phyloP scores from a whole-genome alignment of 2,797 vertebrate species.

The Vireo griseus region DNA sequence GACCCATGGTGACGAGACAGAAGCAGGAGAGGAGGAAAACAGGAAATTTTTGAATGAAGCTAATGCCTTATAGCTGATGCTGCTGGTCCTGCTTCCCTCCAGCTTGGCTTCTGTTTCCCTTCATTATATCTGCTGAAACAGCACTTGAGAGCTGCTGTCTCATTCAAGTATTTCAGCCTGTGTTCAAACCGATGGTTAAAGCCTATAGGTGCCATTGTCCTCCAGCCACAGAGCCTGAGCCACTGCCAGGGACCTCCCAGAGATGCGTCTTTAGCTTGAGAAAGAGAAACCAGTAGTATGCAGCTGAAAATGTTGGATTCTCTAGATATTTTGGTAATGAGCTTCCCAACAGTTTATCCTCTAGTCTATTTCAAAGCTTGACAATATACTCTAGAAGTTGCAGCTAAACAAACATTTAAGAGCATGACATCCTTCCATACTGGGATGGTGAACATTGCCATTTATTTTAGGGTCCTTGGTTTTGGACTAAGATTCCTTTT shows the following conservation, averaged over 20 bases:
- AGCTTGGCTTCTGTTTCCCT: neutral
- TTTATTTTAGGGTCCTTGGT: neutral
- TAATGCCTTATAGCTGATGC: neutral
- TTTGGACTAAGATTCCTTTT: neutral
- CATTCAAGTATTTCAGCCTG: neutral
- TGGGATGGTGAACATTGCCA: neutral
- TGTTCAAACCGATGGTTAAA: neutral
- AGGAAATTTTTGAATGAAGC: too few relatives aligned
- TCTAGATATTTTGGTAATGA: neutral
- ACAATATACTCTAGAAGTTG: neutral
- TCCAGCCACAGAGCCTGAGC: rapidly evolving
- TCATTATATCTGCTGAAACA: neutral
- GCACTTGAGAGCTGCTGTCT: neutral
- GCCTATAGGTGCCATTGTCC: neutral
- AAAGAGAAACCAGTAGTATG: neutral
- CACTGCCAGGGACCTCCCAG: neutral
- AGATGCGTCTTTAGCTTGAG: neutral
- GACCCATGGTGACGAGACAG: neutral
- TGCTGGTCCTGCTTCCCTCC: neutral
- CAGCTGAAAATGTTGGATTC: neutral
- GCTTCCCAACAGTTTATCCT: neutral
- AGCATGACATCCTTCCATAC: neutral
- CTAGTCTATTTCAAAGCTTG: neutral
- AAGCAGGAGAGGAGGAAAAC: neutral
- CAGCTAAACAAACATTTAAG: neutral